Conservation (phyloP, 2,113 vertebrate genomes). For the Paratilapia polleni region DNA sequence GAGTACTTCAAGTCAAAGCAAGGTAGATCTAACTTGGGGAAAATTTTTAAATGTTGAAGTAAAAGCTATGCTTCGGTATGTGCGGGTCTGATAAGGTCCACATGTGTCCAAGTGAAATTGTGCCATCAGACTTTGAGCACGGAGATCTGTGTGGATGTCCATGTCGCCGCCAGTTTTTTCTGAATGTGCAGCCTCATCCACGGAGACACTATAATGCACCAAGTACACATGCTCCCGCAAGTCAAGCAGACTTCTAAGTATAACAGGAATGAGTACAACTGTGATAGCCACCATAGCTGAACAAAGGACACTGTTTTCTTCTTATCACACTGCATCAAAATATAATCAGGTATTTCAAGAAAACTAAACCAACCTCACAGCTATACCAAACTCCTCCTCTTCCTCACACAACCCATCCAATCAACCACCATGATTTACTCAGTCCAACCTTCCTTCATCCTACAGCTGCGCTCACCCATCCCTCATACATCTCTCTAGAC, state of each 20-base stretch:
- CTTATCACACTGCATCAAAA: neutral
- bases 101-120: neutral
- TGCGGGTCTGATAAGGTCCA: too few species aligned
- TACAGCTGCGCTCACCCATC: neutral
- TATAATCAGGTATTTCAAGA: neutral
- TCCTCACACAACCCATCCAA: neutral
- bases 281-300: neutral
- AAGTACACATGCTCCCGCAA: neutral
- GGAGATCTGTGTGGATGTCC: too few species aligned
- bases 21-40: neutral
- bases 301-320: neutral
- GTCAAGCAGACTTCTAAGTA: neutral
- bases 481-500: neutral
- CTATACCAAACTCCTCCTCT: neutral
- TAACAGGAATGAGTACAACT: neutral
- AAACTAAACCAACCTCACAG: neutral
- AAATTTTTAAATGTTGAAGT: neutral
- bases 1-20: neutral
- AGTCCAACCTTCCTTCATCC: neutral
- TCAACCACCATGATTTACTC: neutral
- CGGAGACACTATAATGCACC: neutral
- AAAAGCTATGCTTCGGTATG: too few species aligned
- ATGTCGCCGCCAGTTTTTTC: neutral
- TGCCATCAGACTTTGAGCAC: too few species aligned
- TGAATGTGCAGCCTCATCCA: too few species aligned